A percentile compares a stretch with the other conserved stretches of the same genome.
phyloP scores from a whole-genome alignment of 2,113 vertebrate genomes.

The Neodon shergylaensis region DNA sequence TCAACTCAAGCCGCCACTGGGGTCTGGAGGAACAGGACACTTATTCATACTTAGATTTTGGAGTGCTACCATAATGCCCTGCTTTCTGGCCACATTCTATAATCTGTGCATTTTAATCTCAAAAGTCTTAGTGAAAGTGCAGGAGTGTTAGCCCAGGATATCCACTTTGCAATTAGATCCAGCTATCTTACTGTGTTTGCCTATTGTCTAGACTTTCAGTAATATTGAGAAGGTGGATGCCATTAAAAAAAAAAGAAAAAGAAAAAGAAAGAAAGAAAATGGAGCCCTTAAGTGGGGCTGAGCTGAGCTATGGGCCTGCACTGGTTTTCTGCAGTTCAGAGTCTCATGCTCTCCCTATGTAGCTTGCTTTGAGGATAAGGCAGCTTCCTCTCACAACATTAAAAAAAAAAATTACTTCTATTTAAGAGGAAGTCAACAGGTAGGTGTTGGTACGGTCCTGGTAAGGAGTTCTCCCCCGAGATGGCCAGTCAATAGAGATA shows the following conservation, averaged over 20 bases:
- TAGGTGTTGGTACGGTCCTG: slow-evolving; percentile 40
- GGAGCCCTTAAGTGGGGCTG: background rate
- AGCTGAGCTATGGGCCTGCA: background rate
- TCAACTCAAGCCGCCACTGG: background rate
- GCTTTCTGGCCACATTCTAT: background rate
- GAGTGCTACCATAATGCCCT: background rate
- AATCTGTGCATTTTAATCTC: slow-evolving; percentile 35
- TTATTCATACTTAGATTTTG: background rate
- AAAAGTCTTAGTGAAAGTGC: slow-evolving; percentile 6
- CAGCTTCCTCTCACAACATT: background rate
- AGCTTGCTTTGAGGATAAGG: slow-evolving; percentile 12
- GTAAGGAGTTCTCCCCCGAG: slow-evolving; percentile 21
- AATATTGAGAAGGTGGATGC: background rate
- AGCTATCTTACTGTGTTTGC: slow-evolving; percentile 14
- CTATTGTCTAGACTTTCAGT: background rate
- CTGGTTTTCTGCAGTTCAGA: background rate
- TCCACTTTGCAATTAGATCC: background rate
- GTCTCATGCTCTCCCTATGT: background rate
- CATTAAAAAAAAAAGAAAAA: background rate
- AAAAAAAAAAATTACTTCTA: slow-evolving; percentile 41
- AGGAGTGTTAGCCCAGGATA: background rate
- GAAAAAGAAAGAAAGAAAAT: background rate
- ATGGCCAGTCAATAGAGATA: slow-evolving; percentile 44
- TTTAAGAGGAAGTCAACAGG: slow-evolving; percentile 60
- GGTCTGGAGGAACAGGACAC: background rate